Evolutionary conservation across 23 tunicate genomes (phyloP), one percentile per base, ranked within the genome.

Genomic region (Halocynthia aurantium): DNA sequence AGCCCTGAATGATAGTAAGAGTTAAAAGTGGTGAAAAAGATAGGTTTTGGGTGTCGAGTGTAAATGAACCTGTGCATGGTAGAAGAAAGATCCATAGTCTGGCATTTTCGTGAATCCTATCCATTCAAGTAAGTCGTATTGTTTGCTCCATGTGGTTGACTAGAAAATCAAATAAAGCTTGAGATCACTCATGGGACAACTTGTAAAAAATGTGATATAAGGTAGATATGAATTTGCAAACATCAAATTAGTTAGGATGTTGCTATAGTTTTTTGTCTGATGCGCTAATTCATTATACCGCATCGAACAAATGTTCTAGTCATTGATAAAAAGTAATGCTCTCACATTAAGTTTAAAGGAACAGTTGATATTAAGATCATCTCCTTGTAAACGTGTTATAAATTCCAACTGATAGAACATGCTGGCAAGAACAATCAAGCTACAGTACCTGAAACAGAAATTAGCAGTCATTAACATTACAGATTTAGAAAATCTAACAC

Each of bases 341-440:
- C 87, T 76, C 51, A 83, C 86, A 52, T 82, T 68, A 5, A 53
- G 67, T 56, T 58, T 5, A 11, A 81, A 55, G 13, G 77, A 71
- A 72, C 97, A 90, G 72, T 81, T 81, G 77, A 81, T 81, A 15
- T 40, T 6, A 0, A 90, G 83, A 19, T 84, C 22, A 0, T 56
- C 77, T 22, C 64, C 73, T 6, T 51, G 78, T 13, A 53, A 44
- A 10, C 55, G 49, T 8, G 10, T 76, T 19, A 90, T 77, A 76
- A 90, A 90, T 11, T 81, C 83, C 52, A 90, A 74, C 64, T 90
- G 90, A 61, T 80, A 81, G 66, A 90, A 85, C 97, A 90, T 90
- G 20, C 71, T 76, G 31, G 76, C 84, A 9, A 84, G 81, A 9
- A 77, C 57, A n/a, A 85, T 67, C 6, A 90, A 40, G 6, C 86